These are phyloP conservation scores for Calliscelio sp. DNA, from an alignment of 2,888 invertebrate genomes.

Conservation along the genomic window DNA sequence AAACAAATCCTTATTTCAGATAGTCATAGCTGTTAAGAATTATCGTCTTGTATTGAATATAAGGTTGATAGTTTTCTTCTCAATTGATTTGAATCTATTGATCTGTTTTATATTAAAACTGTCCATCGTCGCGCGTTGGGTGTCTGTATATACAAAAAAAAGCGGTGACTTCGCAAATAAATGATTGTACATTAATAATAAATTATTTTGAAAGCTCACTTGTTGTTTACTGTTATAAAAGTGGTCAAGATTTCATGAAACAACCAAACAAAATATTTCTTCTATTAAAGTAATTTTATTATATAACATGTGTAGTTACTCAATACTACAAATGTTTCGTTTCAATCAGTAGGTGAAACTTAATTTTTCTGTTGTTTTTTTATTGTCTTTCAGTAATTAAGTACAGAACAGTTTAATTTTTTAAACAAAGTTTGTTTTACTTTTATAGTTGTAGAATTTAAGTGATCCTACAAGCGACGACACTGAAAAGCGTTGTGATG, in stretches of 20 bases:
- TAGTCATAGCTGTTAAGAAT: slow-evolving; percentile 14
- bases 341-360: slow-evolving; percentile 6
- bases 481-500: background rate
- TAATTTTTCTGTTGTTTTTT: background rate
- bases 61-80: background rate
- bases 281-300: slow-evolving; percentile 7
- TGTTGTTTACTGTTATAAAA: background rate
- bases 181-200: slow-evolving; percentile 51
- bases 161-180: slow-evolving; percentile 6
- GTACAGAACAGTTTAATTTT: no score
- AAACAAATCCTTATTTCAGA: slow-evolving; percentile 78
- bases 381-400: slow-evolving; percentile 34
- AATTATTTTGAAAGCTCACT: slow-evolving; percentile 45
- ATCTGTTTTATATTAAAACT: slow-evolving; percentile 19
- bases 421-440: no score
- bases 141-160: slow-evolving; percentile 5
- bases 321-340: slow-evolving; percentile 1
- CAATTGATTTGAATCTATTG: background rate
- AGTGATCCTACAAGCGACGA: background rate
- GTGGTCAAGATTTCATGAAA: no score
- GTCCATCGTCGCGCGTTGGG: background rate
- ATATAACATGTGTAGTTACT: slow-evolving; percentile 33
- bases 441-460: background rate
- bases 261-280: background rate
- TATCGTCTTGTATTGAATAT: background rate